phyloP scores from a whole-genome alignment of 2,113 vertebrate genomes.

The Pholis gunnellus region DNA sequence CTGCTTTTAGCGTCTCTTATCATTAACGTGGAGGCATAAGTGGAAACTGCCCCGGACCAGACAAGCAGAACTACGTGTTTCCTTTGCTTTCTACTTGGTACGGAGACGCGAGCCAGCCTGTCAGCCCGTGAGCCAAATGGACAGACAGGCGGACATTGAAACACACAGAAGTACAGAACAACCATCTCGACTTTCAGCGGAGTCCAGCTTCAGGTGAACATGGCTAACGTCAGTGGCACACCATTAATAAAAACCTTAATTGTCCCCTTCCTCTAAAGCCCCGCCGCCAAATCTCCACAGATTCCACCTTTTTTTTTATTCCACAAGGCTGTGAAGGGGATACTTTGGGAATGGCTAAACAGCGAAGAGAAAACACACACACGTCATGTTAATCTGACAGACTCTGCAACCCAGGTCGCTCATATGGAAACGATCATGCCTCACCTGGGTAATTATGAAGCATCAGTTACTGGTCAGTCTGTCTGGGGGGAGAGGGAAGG shows the following conservation, averaged over 20 bases:
- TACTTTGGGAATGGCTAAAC: slow-evolving; percentile 45
- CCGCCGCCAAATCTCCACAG: slow-evolving; percentile 39
- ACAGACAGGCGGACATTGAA: slow-evolving; percentile 55
- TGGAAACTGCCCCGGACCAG: slow-evolving; percentile 56
- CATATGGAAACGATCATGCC: slow-evolving; percentile 75
- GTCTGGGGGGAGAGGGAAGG: slow-evolving; percentile 24
- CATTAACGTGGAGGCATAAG: slow-evolving; percentile 48
- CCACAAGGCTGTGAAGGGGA: slow-evolving; percentile 42
- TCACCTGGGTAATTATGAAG: slow-evolving; percentile 71
- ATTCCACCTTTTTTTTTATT: slow-evolving; percentile 53
- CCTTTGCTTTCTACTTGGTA: slow-evolving; percentile 65
- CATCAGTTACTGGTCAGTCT: slow-evolving; percentile 55
- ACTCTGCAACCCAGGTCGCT: slow-evolving; percentile 46
- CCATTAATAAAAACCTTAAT: slow-evolving; percentile 77
- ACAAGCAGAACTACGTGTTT: slow-evolving; percentile 70
- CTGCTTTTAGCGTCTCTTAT: slow-evolving; percentile 66
- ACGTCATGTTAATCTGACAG: slow-evolving; percentile 76
- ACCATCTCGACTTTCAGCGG: slow-evolving; percentile 70
- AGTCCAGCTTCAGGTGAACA: slow-evolving; percentile 62
- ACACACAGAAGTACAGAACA: slow-evolving; percentile 58
- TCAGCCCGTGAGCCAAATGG: slow-evolving; percentile 50
- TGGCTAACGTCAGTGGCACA: slow-evolving; percentile 73
- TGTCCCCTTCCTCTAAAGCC: slow-evolving; percentile 66
- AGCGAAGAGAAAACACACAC: slow-evolving; percentile 66
- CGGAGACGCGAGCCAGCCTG: slow-evolving; percentile 69